A percentile compares a stretch with the other conserved stretches of the same genome.
Conservation (phyloP, 2,888 invertebrate genomes). For the Troglohyphantes excavatus region DNA sequence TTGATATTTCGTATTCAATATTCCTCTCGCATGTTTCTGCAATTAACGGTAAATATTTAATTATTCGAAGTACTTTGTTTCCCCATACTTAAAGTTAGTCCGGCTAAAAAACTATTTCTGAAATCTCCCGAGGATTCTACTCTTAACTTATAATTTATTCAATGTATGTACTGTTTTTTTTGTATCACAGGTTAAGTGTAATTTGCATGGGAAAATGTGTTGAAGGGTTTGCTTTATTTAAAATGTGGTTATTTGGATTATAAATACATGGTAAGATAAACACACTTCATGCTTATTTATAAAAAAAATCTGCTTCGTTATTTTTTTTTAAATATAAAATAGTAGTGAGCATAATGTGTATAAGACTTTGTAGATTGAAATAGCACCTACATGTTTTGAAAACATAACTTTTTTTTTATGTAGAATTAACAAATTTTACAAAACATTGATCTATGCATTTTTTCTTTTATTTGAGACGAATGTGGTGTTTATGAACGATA, state of each 20-base stretch:
- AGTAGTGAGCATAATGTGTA: too few species aligned
- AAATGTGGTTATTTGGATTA: background rate
- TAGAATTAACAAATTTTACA: too few species aligned
- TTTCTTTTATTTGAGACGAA: too few species aligned
- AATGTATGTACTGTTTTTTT: slow-evolving; percentile 26
- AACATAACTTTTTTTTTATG: too few species aligned
- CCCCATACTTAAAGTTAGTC: background rate
- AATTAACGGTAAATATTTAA: slow-evolving; percentile 78
- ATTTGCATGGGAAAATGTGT: slow-evolving; percentile 28
- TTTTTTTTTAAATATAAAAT: too few species aligned
- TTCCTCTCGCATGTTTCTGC: slow-evolving; percentile 61
- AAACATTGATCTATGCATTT: too few species aligned
- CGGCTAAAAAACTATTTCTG: slow-evolving; percentile 20
- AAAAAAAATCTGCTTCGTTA: too few species aligned
- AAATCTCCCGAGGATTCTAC: background rate
- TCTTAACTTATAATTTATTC: slow-evolving; percentile 64
- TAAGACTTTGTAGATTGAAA: too few species aligned
- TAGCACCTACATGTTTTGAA: too few species aligned
- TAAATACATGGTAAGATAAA: background rate
- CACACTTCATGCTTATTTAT: background rate
- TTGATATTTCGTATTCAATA: slow-evolving; percentile 55
- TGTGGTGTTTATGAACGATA: too few species aligned
- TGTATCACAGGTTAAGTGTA: slow-evolving; percentile 12
- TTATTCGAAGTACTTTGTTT: slow-evolving; percentile 64
- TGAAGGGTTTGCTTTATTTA: background rate